Evolutionary conservation across 2,888 invertebrate species (phyloP).

Genomic region (Aspidapion aeneum): DNA sequence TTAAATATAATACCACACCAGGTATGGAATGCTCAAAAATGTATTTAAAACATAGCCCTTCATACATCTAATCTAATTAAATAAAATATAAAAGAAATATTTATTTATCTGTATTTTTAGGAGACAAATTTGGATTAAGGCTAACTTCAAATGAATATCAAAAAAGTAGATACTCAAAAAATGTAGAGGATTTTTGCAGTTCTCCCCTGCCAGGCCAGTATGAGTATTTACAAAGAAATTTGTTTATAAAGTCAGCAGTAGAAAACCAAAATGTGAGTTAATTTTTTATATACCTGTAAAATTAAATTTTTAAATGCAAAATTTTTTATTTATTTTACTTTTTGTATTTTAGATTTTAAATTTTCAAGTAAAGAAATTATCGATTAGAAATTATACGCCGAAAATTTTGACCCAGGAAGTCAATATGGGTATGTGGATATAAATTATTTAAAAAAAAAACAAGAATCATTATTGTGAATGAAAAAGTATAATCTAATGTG

Average conservation of each 20-base stretch:
- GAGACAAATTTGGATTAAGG: constrained; percentile 37
- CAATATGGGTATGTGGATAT: constrained; percentile 64
- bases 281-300: background rate
- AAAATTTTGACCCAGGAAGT: constrained; percentile 62
- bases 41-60: too few species aligned
- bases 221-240: constrained; percentile 46
- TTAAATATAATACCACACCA: constrained; percentile 31
- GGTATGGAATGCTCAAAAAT: too few species aligned
- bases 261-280: constrained; percentile 22
- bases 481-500: background rate
- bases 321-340: background rate
- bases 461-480: too few species aligned
- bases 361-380: constrained; percentile 52
- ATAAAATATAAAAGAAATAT: background rate
- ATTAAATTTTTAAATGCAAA: too few species aligned
- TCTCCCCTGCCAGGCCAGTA: constrained; percentile 29
- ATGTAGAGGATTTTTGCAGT: background rate
- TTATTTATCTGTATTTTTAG: background rate
- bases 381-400: constrained; percentile 69
- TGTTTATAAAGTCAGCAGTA: constrained; percentile 49
- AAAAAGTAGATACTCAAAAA: background rate
- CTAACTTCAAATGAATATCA: constrained; percentile 16
- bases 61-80: background rate
- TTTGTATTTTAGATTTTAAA: constrained; percentile 29
- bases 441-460: too few species aligned